Evolutionary conservation across 2,797 vertebrate genomes (phyloP).

Genomic region (Periparus ater): DNA sequence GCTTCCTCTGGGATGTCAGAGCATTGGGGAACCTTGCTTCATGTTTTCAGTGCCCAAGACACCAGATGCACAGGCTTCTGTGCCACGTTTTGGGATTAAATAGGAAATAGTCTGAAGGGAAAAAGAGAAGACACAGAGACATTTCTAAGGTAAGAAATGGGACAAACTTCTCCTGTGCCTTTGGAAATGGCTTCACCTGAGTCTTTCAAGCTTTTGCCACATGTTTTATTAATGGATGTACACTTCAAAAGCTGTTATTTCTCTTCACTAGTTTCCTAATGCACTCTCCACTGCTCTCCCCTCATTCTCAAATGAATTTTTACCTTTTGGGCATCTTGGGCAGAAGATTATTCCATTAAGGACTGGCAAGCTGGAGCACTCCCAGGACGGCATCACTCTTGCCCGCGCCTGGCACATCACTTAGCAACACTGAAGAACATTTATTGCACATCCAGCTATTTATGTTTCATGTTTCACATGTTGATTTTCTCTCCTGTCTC

Average conservation of each 20-base stretch:
- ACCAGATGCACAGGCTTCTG: neutral
- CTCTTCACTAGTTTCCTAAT: neutral
- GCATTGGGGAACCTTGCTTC: neutral
- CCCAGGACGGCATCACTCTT: neutral
- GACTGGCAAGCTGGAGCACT: neutral
- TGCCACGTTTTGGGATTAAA: neutral
- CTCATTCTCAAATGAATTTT: neutral
- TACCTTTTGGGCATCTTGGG: neutral
- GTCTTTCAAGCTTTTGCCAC: neutral
- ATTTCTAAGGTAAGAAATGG: neutral
- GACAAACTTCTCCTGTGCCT: neutral
- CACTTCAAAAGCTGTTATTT: neutral
- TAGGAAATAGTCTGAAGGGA: neutral
- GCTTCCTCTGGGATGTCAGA: neutral
- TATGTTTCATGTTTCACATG: conserved; percentile 7
- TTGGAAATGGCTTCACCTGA: neutral
- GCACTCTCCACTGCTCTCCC: neutral
- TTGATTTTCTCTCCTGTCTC: neutral
- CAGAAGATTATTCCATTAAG: conserved; percentile 1
- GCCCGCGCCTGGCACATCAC: neutral
- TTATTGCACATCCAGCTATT: conserved; percentile 40
- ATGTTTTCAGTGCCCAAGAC: neutral
- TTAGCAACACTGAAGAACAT: neutral
- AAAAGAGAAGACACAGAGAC: neutral
- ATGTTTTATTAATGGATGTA: neutral